phyloP scores from a whole-genome alignment of 2,797 vertebrate species.

The Neosalanx taihuensis region DNA sequence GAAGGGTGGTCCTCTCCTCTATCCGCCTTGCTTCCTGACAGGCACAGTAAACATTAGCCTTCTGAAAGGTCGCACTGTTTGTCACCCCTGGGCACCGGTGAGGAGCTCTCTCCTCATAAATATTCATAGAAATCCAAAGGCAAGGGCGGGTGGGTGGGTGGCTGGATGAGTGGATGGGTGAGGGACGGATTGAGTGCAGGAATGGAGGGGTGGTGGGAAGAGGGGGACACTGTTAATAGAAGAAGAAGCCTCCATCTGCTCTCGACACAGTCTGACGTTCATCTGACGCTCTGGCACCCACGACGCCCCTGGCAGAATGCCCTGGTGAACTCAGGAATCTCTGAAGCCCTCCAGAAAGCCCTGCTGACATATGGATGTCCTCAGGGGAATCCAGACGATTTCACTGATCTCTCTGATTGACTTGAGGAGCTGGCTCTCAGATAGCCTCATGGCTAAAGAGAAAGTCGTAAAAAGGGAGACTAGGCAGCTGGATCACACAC shows the following conservation, averaged over 20 bases:
- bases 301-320: constrained; percentile 25
- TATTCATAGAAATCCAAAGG: constrained; percentile 52
- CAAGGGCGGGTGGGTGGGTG: background rate
- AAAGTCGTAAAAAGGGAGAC: constrained; percentile 19
- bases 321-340: constrained; percentile 34
- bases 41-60: constrained; percentile 53
- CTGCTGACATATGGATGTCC: background rate
- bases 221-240: constrained; percentile 31
- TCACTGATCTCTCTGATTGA: constrained; percentile 10
- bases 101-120: constrained; percentile 58
- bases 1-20: constrained; percentile 28
- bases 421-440: constrained; percentile 31
- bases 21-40: constrained; percentile 53
- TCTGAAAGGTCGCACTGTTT: constrained; percentile 69
- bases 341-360: constrained; percentile 13
- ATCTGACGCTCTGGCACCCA: constrained; percentile 22
- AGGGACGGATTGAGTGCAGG: no score
- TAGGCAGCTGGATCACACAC: constrained; percentile 27
- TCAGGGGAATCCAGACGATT: constrained; percentile 23
- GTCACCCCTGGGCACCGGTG: constrained; percentile 46
- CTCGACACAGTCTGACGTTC: constrained; percentile 36
- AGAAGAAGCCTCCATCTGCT: constrained; percentile 27
- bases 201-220: background rate
- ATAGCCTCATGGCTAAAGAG: constrained; percentile 19
- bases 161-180: background rate